Conservation (phyloP, 1,140 invertebrate genomes). For the Diorhabda sublineata region DNA sequence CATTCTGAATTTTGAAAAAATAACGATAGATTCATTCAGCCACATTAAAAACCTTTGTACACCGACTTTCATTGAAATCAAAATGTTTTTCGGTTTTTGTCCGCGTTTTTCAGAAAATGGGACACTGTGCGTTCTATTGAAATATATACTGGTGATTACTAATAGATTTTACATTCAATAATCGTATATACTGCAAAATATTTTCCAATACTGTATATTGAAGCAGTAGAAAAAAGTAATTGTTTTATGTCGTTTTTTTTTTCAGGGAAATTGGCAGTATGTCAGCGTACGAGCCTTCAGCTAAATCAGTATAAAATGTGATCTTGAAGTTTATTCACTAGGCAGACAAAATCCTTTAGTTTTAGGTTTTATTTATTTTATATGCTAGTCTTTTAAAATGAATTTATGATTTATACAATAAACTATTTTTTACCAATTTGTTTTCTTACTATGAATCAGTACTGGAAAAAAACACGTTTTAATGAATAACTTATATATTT, state of each 20-base stretch:
- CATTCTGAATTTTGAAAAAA: no score
- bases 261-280: slow-evolving; percentile 41
- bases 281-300: slow-evolving; percentile 33
- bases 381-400: background rate
- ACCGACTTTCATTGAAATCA: no score
- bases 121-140: no score
- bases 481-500: slow-evolving; percentile 30
- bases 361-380: background rate
- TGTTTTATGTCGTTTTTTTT: slow-evolving; percentile 18
- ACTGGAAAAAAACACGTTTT: slow-evolving; percentile 4
- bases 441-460: background rate
- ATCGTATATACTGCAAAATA: no score
- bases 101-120: no score
- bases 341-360: background rate
- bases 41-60: no score
- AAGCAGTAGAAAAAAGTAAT: background rate
- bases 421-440: background rate
- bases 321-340: background rate
- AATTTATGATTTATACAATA: background rate
- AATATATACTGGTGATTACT: no score
- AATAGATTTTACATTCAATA: no score
- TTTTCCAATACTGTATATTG: no score
- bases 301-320: slow-evolving; percentile 11
- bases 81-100: no score
- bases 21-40: no score